Evolutionary conservation across 2,888 invertebrate genomes (phyloP), one percentile per base, ranked within the genome.

Genomic region (Enoplolaimus lenunculus): DNA sequence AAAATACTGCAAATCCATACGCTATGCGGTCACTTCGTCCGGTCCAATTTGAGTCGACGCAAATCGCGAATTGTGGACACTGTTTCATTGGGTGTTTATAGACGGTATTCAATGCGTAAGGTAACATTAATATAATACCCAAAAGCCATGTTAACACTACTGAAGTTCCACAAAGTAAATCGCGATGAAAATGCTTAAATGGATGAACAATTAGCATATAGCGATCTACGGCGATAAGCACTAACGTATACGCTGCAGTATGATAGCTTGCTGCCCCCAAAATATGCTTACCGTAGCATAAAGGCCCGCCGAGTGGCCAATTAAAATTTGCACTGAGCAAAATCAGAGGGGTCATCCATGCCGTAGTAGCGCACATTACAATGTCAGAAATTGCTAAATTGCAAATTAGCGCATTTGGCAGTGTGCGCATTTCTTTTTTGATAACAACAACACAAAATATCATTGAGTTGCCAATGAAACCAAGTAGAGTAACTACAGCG

Each of bases 161-260:
- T 7, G 7, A 13, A 13, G 45, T 45, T 21, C 45, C 45, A 45
- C 45, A 45, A 7, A 45, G 7, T 45, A 21, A 13, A 45, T 45
- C 21, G 7, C 45, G 45, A 45, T 21, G 21, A 21, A 45, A 45
- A 7, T 29, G 7, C n/a, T 3, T 13, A 62, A 62, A 62, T 31
- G 62, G 62, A n/a, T 62, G 62, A 29, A 62, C 31, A 29, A 62
- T 62, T 29, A 62, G 7, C 16, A 62, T 16, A 62, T 62, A 62
- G 16, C 62, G 28, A 31, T 62, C 62, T 3, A 62, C n/a, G 7
- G 62, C 62, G n/a, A 62, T 62, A 16, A 31, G 13, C 7, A 31
- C 31, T 7, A 62, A n/a, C 16, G 62, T 62, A 62, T 62, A 62
- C 62, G 62, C 62, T 26, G 62, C 28, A 62, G 28, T n/a, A 29